Base-by-base conservation (phyloP, 2,113 vertebrate genomes). In the Plecotus auritus region DNA sequence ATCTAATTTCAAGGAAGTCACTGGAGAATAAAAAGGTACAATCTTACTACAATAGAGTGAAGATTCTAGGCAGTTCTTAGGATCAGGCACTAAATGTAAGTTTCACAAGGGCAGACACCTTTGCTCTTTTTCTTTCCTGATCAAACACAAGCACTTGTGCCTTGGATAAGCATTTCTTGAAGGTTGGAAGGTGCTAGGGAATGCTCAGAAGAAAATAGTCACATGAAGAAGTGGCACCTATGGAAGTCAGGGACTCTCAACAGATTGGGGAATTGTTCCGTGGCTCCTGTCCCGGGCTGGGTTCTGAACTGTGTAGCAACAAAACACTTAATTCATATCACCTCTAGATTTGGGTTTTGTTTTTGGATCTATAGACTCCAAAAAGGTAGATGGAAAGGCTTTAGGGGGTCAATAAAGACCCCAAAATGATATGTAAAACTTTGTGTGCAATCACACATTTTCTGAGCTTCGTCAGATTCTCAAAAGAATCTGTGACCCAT, bases 51-150 rank as follows among this genome's bases (percentile, higher is more conserved):
- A 47, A 45, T 20, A 59, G 12, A 59, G 3, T 51, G 30, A 78
- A 69, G 12, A 85, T 35, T 82, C 51, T 30, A 69, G 85, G 26
- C 51, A 91, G 23, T 93, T 67, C 30, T 88, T 78, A 45, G 37
- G 14, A 67, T 70, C 9, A 85, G 49, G 32, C 23, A 77, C 20
- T 66, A 82, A 72, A 40, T 17, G 14, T 18, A 59, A 95, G 6
- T 7, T 88, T 37, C 32, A 61, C 8, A 73, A 88, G 28, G 10
- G 6, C 18, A 85, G 84, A 72, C 51, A 86, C 28, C 51, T 70
- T 51, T 90, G 12, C n/a, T 70, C 16, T 93, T 95, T 93, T 80
- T 77, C 13, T 82, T 85, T 93, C 80, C 26, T 90, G 30, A 91
- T 77, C 59, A 67, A 73, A 67, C 26, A 17, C 45, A 92, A 84